Base-by-base conservation (phyloP, 2,113 vertebrate genomes). In the Neomonachus schauinslandi region DNA sequence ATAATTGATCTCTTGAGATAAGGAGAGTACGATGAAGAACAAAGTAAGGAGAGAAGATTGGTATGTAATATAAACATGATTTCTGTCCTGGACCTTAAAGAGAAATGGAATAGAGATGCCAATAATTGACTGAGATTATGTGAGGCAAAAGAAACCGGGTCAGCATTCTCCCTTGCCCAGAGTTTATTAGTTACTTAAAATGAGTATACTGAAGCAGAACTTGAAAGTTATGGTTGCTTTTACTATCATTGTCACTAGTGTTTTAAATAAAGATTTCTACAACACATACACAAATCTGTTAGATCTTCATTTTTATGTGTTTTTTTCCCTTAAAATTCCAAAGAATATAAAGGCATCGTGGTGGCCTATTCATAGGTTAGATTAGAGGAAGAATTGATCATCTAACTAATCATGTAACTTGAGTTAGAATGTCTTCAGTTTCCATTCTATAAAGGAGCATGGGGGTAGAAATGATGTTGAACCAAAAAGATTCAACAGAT, bases 131-230 rank as follows among this genome's bases (percentile, higher is more conserved):
- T 53, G 19, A 89, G 77, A 21, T 59, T 89, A 21, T 79, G 2
- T 39, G 89, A 96, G 42, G 59, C 13, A 33, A 77, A 87, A 94
- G 36, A 95, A 83, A 91, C 59, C 65, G 59, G 33, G 46, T 79
- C 33, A 87, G 51, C 80, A 57, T 24, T n/a, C 36, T 84, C 16
- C 42, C 19, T 87, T 93, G 53, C 67, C 26, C 1, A 36, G 63
- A 91, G 69, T 87, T 95, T 59, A 83, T 71, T 83, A 93, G 53
- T 33, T 31, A 13, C 65, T 91, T 90, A 82, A 80, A 92, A 55
- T 83, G 14, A 79, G 51, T 67, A 51, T 83, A 14, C n/a, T 85
- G 51, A 95, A 86, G 71, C 14, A 95, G 88, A 91, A 72, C 26
- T 87, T 94, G 28, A 21, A 83, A 31, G 69, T 61, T 71, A 83